Conservation (phyloP, 2,888 invertebrate species). For the Adelognathus sp. region DNA sequence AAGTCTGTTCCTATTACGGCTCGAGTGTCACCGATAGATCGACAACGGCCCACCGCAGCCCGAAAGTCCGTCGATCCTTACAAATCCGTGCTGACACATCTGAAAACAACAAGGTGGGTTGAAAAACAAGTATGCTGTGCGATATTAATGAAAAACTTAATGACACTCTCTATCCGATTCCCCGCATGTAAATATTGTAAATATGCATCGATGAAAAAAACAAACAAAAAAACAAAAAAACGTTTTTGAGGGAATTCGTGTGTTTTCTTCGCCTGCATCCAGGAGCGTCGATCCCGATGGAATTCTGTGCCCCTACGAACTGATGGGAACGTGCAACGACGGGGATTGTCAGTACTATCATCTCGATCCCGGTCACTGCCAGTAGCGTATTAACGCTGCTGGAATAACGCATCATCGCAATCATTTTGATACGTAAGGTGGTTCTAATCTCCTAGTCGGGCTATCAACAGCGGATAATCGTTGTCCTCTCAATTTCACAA, state of each 20-base stretch:
- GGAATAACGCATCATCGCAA: constrained; percentile 65
- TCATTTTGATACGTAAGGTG: constrained; percentile 77
- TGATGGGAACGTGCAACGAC: constrained; percentile 79
- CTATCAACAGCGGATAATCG: constrained; percentile 19
- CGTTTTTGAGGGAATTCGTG: constrained; percentile 58
- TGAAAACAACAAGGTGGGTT: constrained; percentile 75
- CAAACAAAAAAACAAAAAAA: no score
- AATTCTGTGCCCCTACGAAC: constrained; percentile 78
- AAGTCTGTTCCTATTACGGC: constrained; percentile 12
- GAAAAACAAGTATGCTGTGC: constrained; percentile 26
- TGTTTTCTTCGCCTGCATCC: constrained; percentile 66
- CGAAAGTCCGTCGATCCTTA: constrained; percentile 68
- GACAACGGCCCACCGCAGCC: constrained; percentile 28
- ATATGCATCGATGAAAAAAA: constrained; percentile 29
- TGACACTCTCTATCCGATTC: neutral
- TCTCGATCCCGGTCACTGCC: constrained; percentile 69
- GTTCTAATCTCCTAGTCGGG: constrained; percentile 75
- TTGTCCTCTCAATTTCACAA: neutral
- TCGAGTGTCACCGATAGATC: neutral
- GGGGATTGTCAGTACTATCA: constrained; percentile 78
- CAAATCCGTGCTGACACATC: constrained; percentile 74
- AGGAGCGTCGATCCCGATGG: constrained; percentile 76
- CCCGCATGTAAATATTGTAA: constrained; percentile 26
- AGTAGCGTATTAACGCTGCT: constrained; percentile 71
- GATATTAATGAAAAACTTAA: neutral